Evolutionary conservation across 2,113 vertebrate genomes (phyloP).

Genomic region (Carollia perspicillata): DNA sequence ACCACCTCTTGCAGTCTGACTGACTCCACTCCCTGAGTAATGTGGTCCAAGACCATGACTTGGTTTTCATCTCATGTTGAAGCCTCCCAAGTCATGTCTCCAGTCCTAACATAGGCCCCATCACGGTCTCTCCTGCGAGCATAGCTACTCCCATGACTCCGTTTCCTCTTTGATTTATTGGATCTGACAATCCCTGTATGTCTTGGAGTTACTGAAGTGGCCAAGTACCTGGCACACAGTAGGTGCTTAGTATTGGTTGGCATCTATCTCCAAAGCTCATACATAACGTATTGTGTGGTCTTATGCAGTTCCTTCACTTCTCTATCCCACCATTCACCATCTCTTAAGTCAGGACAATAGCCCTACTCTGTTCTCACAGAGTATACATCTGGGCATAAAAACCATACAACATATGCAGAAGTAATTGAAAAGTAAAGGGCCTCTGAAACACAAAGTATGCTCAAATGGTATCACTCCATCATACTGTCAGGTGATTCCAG

Average conservation of each 20-base stretch:
- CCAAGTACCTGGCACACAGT: not conserved
- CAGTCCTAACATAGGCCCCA: not conserved
- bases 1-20: not conserved
- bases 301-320: not conserved
- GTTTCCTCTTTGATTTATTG: not conserved
- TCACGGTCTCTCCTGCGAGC: not conserved
- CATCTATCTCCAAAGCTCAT: not conserved
- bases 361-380: not conserved
- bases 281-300: not conserved
- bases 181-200: not conserved
- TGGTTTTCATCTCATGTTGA: not conserved
- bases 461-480: not conserved
- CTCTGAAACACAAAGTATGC: not conserved
- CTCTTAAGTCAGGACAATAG: not conserved
- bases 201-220: not conserved
- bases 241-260: not conserved
- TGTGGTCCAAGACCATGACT: not conserved
- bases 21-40: not conserved
- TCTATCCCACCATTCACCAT: not conserved
- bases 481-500: not conserved
- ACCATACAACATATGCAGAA: not conserved
- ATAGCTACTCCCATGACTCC: not conserved
- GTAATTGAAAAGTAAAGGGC: not conserved
- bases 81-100: not conserved
- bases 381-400: no score